A percentile compares a stretch with the other conserved stretches of the same genome.
Conservation (phyloP, 1,140 invertebrate genomes). For the Phymastichus coffea region DNA sequence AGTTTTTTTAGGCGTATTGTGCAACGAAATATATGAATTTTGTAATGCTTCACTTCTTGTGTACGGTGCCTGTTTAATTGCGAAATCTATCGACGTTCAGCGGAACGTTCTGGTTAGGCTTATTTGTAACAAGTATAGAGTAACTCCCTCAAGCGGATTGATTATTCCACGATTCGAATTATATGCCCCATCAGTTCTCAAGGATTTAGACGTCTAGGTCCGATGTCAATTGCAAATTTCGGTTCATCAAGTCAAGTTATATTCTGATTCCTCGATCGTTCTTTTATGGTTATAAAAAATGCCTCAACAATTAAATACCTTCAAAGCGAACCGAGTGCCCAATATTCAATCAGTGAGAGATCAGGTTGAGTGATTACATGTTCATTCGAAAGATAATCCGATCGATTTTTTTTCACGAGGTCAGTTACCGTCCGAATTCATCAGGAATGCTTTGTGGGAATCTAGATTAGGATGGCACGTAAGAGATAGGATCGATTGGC, state of each 20-base stretch:
- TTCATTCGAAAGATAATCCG: too few relatives aligned
- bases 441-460: too few relatives aligned
- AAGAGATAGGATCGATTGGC: constrained; percentile 17
- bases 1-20: neutral
- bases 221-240: neutral
- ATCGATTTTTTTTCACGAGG: too few relatives aligned
- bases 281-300: constrained; percentile 25
- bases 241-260: neutral
- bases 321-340: too few relatives aligned
- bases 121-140: neutral
- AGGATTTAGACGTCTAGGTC: neutral
- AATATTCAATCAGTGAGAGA: constrained; percentile 28
- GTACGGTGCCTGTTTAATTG: constrained; percentile 8
- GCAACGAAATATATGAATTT: constrained; percentile 5
- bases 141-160: neutral
- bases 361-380: constrained; percentile 31
- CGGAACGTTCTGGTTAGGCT: neutral
- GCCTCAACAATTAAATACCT: neutral
- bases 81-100: neutral
- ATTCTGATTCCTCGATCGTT: constrained; percentile 10
- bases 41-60: constrained; percentile 1
- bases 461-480: too few relatives aligned
- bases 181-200: constrained; percentile 37
- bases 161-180: constrained; percentile 47
- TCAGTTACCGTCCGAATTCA: constrained; percentile 5